Evolutionary conservation across 2,797 vertebrate species (phyloP), one percentile per base, ranked within the genome.

Genomic region (Betta splendens): DNA sequence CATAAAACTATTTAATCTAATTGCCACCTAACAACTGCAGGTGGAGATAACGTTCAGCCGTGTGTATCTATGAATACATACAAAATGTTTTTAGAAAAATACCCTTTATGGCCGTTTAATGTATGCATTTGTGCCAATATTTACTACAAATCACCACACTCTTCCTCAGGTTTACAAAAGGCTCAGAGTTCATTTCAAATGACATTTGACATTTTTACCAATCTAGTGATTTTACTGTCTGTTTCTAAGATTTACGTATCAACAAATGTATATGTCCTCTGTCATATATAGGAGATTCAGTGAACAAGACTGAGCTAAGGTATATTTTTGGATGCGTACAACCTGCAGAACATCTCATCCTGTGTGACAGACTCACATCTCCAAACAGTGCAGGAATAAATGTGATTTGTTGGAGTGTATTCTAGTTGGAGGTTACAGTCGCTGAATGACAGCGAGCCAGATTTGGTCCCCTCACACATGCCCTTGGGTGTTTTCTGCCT

Each of bases 401-500:
- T 77, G 77, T 77, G 87, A 88, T 89, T 88, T 83, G 82, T 84
- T 80, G 73, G 55, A 81, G 68, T 80, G 71, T 77, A 58, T 84
- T 85, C 62, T 64, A 35, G 68, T 80, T 72, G 69, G 84, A 88
- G 83, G 84, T 82, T 77, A 53, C 57, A 79, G 75, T 68, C 68
- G 56, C 36, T 88, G 83, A 87, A 83, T 85, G 87, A 85, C 87
- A 81, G 69, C 87, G 86, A 86, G 84, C 66, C 72, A 83, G 83
- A 80, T 86, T 77, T 85, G 87, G 81, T 81, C 68, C 69, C 80
- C 81, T 84, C 76, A 73, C 80, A 81, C 77, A 73, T 89, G 86
- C 87, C 89, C 89, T 84, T 87, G 86, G 89, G 83, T 87, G 80
- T 85, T 79, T 88, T 89, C 75, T 77, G 67, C 66, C 73, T 83